A percentile compares a stretch with the other conserved stretches of the same genome.
phyloP scores from a whole-genome alignment of 1,140 invertebrate genomes.

The Radopholus similis region DNA sequence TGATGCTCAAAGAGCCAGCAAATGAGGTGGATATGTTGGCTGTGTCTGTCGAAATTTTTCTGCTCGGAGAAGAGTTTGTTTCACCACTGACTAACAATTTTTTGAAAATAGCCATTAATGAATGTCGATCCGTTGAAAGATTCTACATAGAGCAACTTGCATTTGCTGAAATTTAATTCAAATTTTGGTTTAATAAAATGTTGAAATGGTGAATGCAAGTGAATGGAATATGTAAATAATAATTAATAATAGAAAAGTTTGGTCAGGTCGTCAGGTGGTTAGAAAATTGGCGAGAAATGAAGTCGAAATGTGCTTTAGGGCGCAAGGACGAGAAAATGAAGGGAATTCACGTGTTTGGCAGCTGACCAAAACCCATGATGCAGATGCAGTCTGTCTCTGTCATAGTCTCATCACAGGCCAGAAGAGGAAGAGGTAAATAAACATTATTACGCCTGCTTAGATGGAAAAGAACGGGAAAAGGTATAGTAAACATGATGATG shows the following conservation, averaged over 20 bases:
- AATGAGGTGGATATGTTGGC: not conserved
- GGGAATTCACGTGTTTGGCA: slow-evolving; percentile 23
- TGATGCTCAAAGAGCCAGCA: not conserved
- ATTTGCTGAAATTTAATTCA: not conserved
- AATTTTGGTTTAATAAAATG: not conserved
- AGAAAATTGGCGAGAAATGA: not conserved
- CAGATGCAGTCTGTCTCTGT: no score
- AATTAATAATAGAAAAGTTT: not conserved
- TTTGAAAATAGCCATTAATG: slow-evolving; percentile 3
- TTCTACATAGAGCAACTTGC: not conserved
- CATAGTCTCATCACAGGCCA: no score
- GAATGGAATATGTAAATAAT: not conserved
- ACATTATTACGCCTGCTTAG: no score
- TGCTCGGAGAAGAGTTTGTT: not conserved
- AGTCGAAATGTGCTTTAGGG: slow-evolving; percentile 7
- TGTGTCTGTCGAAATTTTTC: not conserved
- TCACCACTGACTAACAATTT: not conserved
- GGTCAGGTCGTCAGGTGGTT: not conserved
- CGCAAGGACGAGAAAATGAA: not conserved
- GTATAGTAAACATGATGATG: no score
- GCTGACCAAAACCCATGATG: slow-evolving; percentile 22
- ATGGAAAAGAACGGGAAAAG: no score
- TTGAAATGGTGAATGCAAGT: not conserved
- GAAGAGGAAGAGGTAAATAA: no score
- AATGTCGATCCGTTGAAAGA: no score